Evolutionary conservation across 2,888 invertebrate species (phyloP).

Genomic region (Polyommatus iphigenia): DNA sequence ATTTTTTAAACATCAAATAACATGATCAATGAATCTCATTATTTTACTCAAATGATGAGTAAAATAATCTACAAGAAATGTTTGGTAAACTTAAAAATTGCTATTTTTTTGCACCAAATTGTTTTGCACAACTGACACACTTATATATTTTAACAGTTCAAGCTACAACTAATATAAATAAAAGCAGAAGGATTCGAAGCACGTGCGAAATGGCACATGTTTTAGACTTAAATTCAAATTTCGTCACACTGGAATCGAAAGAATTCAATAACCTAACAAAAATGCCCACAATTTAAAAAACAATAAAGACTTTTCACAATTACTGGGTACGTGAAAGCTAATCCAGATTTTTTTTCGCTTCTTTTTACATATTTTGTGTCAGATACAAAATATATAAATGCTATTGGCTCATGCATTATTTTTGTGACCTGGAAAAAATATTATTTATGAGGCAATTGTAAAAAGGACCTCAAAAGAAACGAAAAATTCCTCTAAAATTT

Average conservation of each 20-base stretch:
- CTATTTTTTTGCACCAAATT: neutral
- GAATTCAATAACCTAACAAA: constrained; percentile 2
- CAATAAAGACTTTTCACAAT: neutral
- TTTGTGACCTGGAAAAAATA: neutral
- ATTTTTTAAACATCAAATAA: too few relatives aligned
- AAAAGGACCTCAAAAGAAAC: neutral
- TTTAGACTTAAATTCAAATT: constrained; percentile 60
- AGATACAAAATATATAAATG: too few relatives aligned
- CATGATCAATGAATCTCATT: too few relatives aligned
- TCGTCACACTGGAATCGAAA: constrained; percentile 38
- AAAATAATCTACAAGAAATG: too few relatives aligned
- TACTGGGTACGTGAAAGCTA: neutral
- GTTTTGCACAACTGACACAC: constrained; percentile 12
- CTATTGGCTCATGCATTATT: too few relatives aligned
- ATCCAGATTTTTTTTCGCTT: neutral
- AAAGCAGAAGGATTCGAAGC: constrained; percentile 59
- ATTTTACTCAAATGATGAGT: too few relatives aligned
- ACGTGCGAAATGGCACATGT: constrained; percentile 78
- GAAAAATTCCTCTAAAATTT: neutral
- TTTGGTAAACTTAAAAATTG: neutral
- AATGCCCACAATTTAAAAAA: neutral
- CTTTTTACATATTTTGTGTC: neutral
- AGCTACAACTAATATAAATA: constrained; percentile 64
- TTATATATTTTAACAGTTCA: neutral
- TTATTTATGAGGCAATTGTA: neutral